Conservation (phyloP, 2,797 vertebrate species). For the Phaenicophaeus curvirostris region DNA sequence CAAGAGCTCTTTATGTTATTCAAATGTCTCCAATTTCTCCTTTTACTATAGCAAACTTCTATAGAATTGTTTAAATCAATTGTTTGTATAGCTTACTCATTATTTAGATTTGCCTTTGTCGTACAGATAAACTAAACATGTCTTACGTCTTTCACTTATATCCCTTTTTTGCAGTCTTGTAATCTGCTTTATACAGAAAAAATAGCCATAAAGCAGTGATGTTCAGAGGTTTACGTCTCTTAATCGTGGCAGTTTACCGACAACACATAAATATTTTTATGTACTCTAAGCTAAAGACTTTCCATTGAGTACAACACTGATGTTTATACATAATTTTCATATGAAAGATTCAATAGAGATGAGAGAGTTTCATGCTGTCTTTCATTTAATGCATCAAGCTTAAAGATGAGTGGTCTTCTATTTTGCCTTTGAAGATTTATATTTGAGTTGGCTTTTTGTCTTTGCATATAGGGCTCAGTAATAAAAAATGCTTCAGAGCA, state of each 20-base stretch:
- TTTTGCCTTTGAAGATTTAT: slow-evolving; percentile 15
- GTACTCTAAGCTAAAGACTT: neutral
- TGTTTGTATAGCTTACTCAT: neutral
- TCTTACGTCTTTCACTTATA: neutral
- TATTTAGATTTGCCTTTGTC: neutral
- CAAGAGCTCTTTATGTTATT: neutral
- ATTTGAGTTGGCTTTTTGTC: neutral
- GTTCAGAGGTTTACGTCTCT: neutral
- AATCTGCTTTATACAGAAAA: neutral
- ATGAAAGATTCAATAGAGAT: slow-evolving; percentile 18
- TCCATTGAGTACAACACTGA: neutral
- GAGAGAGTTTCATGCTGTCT: neutral
- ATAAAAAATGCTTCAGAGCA: neutral
- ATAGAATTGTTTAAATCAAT: neutral
- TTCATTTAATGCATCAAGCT: neutral
- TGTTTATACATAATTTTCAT: neutral
- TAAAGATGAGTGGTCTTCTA: neutral
- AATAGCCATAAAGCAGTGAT: neutral
- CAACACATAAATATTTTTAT: slow-evolving; percentile 32
- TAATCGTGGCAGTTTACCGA: too few species aligned
- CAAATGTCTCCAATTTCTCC: neutral
- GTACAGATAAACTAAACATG: neutral
- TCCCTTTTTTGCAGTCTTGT: neutral
- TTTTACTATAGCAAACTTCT: neutral
- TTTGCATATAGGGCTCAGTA: neutral